A percentile compares a stretch with the other conserved stretches of the same genome.
phyloP scores from a whole-genome alignment of 2,113 vertebrate genomes.

The Myotis yumanensis region DNA sequence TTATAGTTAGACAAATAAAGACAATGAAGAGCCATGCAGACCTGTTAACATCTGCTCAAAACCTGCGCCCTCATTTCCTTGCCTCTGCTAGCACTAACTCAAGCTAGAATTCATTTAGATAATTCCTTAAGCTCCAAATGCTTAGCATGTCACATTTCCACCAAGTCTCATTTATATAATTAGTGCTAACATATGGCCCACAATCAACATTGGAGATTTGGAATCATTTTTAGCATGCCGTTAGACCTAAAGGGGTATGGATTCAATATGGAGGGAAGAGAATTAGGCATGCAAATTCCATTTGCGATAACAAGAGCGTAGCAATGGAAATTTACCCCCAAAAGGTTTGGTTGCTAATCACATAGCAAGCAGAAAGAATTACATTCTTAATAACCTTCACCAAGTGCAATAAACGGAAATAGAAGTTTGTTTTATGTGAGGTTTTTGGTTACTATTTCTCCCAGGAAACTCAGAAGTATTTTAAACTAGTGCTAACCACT shows the following conservation, averaged over 20 bases:
- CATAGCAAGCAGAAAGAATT: constrained; percentile 69
- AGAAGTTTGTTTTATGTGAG: constrained; percentile 69
- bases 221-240: constrained; percentile 86
- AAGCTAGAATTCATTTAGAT: constrained; percentile 80
- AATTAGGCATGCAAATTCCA: constrained; percentile 83
- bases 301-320: constrained; percentile 75
- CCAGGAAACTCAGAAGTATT: constrained; percentile 55
- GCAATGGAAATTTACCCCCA: constrained; percentile 79
- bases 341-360: constrained; percentile 76
- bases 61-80: constrained; percentile 66
- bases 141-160: constrained; percentile 85
- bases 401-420: constrained; percentile 75
- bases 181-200: constrained; percentile 89
- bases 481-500: constrained; percentile 37
- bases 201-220: constrained; percentile 86
- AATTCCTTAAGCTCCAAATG: constrained; percentile 82
- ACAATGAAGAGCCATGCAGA: constrained; percentile 74
- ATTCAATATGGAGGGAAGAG: constrained; percentile 82
- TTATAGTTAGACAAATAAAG: constrained; percentile 79
- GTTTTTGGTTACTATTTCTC: constrained; percentile 62
- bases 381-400: constrained; percentile 73
- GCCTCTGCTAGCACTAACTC: constrained; percentile 79
- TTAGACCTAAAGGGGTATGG: constrained; percentile 85
- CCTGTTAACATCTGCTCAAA: constrained; percentile 85
- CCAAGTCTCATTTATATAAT: constrained; percentile 90